Percentiles rank a stretch among this genome's conserved stretches.
phyloP scores from a whole-genome alignment of 2,797 vertebrate species.

The Cynopterus sphinx region DNA sequence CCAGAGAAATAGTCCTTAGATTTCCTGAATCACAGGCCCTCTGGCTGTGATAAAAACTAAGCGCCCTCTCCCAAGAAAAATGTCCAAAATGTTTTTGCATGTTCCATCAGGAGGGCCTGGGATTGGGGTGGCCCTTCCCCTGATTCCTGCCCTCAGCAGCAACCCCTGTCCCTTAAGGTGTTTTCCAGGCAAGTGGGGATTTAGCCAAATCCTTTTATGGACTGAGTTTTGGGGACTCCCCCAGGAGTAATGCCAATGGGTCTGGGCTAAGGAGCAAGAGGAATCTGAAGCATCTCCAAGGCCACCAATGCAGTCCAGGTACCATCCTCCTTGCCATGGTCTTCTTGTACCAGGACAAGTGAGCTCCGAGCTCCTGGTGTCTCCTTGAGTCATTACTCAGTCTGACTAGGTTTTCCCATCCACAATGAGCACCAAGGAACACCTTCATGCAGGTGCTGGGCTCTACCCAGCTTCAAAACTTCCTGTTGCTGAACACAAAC shows the following conservation, averaged over 20 bases:
- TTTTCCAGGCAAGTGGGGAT: not conserved
- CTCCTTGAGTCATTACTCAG: not conserved
- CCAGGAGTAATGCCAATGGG: not conserved
- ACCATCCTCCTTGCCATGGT: not conserved
- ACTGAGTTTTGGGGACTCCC: not conserved
- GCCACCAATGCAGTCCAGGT: not conserved
- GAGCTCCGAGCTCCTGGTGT: not conserved
- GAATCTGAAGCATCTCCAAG: not conserved
- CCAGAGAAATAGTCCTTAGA: constrained; percentile 12
- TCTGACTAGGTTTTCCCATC: not conserved
- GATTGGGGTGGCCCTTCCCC: not conserved
- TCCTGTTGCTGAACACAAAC: not conserved
- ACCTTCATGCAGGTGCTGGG: not conserved
- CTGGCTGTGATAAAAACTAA: not conserved
- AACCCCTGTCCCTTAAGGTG: not conserved
- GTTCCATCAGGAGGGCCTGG: not conserved
- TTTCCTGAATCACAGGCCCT: constrained; percentile 9
- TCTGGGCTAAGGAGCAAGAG: not conserved
- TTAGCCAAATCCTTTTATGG: not conserved
- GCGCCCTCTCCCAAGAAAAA: not conserved
- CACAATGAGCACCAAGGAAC: not conserved
- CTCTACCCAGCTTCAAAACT: not conserved
- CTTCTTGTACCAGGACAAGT: not conserved
- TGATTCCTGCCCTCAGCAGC: not conserved
- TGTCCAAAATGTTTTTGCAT: not conserved